Evolutionary conservation across 1,140 invertebrate species (phyloP).

Genomic region (Eciton burchellii): DNA sequence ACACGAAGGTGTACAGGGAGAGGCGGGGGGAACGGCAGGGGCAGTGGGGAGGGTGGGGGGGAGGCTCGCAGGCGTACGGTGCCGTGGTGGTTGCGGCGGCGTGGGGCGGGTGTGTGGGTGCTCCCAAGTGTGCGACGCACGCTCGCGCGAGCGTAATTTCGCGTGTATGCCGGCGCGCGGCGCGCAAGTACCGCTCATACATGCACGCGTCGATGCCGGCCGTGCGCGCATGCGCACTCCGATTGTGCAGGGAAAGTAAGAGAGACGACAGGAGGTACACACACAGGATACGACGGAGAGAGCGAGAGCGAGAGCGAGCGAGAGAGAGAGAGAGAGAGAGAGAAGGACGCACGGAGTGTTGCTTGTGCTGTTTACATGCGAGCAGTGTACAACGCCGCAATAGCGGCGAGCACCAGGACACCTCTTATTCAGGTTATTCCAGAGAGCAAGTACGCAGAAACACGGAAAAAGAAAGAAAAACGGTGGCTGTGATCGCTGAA

Average conservation of each 20-base stretch:
- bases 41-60: too few species aligned
- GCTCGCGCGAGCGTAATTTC: not conserved
- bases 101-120: constrained; percentile 68
- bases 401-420: constrained; percentile 69
- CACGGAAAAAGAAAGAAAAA: not conserved
- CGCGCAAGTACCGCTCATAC: constrained; percentile 32
- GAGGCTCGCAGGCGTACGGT: constrained; percentile 62
- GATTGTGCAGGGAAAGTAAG: constrained; percentile 41
- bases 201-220: constrained; percentile 43
- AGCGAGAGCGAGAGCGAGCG: constrained; percentile 54
- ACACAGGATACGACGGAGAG: not conserved
- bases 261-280: not conserved
- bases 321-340: constrained; percentile 53
- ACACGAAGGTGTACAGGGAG: constrained; percentile 59
- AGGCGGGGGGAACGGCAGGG: constrained; percentile 36
- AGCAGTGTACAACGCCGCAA: constrained; percentile 61
- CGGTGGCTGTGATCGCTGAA: not conserved
- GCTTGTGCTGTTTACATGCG: constrained; percentile 63
- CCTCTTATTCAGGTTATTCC: constrained; percentile 60
- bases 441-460: constrained; percentile 32
- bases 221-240: constrained; percentile 69
- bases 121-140: constrained; percentile 7
- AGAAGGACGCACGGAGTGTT: constrained; percentile 63
- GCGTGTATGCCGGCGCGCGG: not conserved
- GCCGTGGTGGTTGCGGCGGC: constrained; percentile 67